Conservation (phyloP, 37 sponge, comb jelly and placozoan species). For the Lycopodina hypogea region DNA sequence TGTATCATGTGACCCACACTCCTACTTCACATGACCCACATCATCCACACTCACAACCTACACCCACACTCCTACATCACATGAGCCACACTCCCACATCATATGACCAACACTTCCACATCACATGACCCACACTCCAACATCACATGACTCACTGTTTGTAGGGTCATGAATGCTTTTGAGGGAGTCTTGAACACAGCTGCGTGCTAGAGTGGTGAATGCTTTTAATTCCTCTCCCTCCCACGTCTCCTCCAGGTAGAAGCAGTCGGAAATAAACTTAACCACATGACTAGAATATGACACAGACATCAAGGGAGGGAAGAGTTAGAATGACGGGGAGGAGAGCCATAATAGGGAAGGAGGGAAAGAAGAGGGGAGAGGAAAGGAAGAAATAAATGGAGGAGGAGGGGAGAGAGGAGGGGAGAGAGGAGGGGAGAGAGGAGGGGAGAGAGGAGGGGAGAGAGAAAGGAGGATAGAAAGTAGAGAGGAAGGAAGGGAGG, state of each 20-base stretch:
- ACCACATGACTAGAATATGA: conserved; percentile 17
- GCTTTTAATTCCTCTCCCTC: neutral
- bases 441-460: no score
- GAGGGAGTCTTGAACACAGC: conserved; percentile 14
- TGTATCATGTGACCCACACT: no score
- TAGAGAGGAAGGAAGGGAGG: no score
- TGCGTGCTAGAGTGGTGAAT: neutral
- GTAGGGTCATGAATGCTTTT: neutral
- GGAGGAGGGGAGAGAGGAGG: neutral
- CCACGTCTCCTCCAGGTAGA: conserved; percentile 27
- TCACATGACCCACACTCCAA: no score
- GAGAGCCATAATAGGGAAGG: neutral
- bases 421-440: neutral
- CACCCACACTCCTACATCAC: no score
- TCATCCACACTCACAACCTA: no score
- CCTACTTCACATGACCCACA: no score
- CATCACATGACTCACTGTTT: conserved; percentile 22
- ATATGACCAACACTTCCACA: no score
- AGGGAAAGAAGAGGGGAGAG: neutral
- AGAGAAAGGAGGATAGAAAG: no score
- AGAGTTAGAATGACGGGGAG: neutral
- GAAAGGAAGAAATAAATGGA: neutral
- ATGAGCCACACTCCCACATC: no score
- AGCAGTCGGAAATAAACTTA: conserved; percentile 1
- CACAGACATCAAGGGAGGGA: neutral